A percentile compares a stretch with the other conserved stretches of the same genome.
These are phyloP conservation scores for Amblyopsis rosae DNA, from an alignment of 2,113 vertebrate species.

Conservation along the genomic window DNA sequence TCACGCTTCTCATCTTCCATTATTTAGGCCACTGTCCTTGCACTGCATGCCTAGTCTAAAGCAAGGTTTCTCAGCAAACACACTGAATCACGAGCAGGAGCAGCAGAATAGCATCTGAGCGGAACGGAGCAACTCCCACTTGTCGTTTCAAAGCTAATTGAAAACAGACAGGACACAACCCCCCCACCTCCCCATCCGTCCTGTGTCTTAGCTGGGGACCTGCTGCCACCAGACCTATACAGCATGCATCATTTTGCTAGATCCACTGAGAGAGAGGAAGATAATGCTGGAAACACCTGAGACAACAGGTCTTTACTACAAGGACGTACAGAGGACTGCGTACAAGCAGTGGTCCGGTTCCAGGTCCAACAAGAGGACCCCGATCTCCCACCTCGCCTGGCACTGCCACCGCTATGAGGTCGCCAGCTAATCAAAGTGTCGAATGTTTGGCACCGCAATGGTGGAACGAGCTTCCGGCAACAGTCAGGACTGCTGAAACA, in stretches of 20 bases:
- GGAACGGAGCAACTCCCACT: slow-evolving; percentile 63
- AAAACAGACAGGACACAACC: slow-evolving; percentile 72
- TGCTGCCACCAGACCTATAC: slow-evolving; percentile 55
- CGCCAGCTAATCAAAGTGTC: too few species aligned
- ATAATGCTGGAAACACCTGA: slow-evolving; percentile 39
- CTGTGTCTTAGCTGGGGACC: slow-evolving; percentile 47
- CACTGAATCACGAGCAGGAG: slow-evolving; percentile 38
- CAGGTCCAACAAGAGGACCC: too few species aligned
- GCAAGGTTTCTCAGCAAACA: slow-evolving; percentile 30
- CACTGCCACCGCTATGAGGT: too few species aligned
- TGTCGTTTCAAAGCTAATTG: slow-evolving; percentile 74
- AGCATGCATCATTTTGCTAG: slow-evolving; percentile 54
- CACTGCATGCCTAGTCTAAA: slow-evolving; percentile 43
- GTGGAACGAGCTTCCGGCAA: too few species aligned
- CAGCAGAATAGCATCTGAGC: slow-evolving; percentile 39
- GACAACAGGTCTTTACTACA: slow-evolving; percentile 13
- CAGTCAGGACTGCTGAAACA: too few species aligned
- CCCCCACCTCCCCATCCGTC: slow-evolving; percentile 53
- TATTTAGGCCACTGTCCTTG: slow-evolving; percentile 48
- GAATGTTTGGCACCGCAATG: too few species aligned
- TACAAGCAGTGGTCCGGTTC: too few species aligned
- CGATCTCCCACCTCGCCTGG: too few species aligned
- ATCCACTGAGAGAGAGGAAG: slow-evolving; percentile 43
- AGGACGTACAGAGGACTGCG: too few species aligned
- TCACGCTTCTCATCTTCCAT: slow-evolving; percentile 41